Percentiles rank a stretch among this genome's conserved stretches.
Conservation (phyloP, 35 echinoderm and acorn worm genomes). For the Heliocidaris tuberculata region DNA sequence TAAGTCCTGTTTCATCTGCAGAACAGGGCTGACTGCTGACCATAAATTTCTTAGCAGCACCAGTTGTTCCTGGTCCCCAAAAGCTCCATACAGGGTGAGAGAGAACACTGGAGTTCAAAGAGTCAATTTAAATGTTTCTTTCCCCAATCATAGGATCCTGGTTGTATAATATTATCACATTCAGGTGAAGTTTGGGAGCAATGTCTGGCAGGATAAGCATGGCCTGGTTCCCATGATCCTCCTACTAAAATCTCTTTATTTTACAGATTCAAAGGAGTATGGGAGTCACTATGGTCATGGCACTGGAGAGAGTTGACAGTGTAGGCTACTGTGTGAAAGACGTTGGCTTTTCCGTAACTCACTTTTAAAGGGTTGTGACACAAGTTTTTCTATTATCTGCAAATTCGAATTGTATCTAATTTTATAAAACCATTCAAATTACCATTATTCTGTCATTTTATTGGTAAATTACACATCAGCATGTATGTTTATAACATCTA, state of each 20-base stretch:
- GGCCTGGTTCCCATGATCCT: neutral
- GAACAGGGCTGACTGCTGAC: neutral
- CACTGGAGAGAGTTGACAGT: too few species aligned
- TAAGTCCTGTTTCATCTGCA: neutral
- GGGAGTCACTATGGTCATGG: neutral
- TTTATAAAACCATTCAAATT: too few species aligned
- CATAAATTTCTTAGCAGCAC: neutral
- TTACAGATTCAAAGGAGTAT: neutral
- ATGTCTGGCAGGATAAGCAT: neutral
- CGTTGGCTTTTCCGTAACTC: too few species aligned
- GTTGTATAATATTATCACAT: neutral
- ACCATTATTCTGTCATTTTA: too few species aligned
- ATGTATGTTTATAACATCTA: too few species aligned
- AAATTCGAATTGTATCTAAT: too few species aligned
- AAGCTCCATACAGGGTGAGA: neutral
- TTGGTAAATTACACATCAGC: too few species aligned
- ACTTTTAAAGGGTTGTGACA: too few species aligned
- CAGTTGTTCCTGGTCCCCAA: neutral
- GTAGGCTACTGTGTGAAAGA: too few species aligned
- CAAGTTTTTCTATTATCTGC: too few species aligned
- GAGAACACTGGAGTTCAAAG: neutral
- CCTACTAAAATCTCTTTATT: neutral
- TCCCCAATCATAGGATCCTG: neutral
- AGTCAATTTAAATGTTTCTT: neutral
- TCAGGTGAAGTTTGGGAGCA: neutral